Percentiles rank a stretch among this genome's conserved stretches.
These are phyloP conservation scores for Oedothorax gibbosus DNA, from an alignment of 1,140 invertebrate species.

Conservation along the genomic window DNA sequence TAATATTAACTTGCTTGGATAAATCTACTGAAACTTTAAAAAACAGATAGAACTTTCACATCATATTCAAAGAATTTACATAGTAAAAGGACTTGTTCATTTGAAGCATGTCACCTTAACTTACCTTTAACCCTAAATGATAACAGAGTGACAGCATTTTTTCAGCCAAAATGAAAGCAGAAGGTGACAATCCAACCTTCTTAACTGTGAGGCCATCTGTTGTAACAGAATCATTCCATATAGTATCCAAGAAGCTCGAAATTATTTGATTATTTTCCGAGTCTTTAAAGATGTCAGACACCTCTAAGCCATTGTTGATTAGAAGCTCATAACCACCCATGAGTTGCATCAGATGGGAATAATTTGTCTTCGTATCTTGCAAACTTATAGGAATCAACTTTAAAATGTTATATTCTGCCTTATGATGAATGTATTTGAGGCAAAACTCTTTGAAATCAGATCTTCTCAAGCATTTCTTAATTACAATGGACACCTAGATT, in stretches of 20 bases:
- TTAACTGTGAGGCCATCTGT: neutral
- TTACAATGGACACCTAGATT: slow-evolving; percentile 8
- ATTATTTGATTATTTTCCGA: slow-evolving; percentile 6
- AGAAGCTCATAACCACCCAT: slow-evolving; percentile 48
- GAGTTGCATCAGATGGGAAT: slow-evolving; percentile 16
- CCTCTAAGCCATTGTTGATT: slow-evolving; percentile 15
- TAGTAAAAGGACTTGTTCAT: neutral
- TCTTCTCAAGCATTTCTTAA: neutral
- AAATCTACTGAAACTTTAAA: no score
- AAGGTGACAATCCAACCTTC: slow-evolving; percentile 15
- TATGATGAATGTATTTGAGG: neutral
- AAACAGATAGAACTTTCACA: no score
- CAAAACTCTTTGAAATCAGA: slow-evolving; percentile 16
- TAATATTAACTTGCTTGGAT: no score
- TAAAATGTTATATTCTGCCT: slow-evolving; percentile 12
- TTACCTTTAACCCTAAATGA: slow-evolving; percentile 37
- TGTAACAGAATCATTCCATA: slow-evolving; percentile 36
- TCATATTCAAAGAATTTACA: no score
- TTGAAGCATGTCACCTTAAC: neutral
- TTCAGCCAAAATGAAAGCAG: slow-evolving; percentile 22
- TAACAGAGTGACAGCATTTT: slow-evolving; percentile 28
- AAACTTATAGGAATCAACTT: slow-evolving; percentile 20
- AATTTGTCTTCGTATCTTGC: neutral
- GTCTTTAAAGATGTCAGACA: neutral
- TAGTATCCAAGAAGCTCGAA: slow-evolving; percentile 31